Base-by-base conservation (phyloP, 2,113 vertebrate genomes). In the Grallaria varia region DNA sequence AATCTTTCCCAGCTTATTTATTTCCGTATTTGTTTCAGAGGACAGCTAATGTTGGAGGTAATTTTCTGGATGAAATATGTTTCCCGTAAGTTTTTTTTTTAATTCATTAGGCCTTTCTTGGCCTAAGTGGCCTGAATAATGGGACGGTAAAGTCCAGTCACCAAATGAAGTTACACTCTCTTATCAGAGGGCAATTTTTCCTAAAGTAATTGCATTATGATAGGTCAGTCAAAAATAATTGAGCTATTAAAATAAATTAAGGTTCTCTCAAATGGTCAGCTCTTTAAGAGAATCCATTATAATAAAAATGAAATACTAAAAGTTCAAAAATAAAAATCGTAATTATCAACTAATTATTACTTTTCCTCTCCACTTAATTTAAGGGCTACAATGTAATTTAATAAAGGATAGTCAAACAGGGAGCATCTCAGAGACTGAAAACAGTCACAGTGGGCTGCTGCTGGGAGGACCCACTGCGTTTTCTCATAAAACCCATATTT, bases 11-110 rank as follows among this genome's bases (percentile, higher is more conserved):
- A 83, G 72, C 10, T 84, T 72, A 84, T 37, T 88, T 45, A 89
- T 87, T 84, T 84, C 77, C 77, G 80, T 31, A 56, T 91, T 76
- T 91, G 27, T 64, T 94, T 93, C 87, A 77, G 76, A 83, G 19
- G 63, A 87, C 40, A 73, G 68, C 50, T 88, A 60, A 80, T 30
- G 42, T 24, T 79, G 53, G 64, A 89, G 31, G 64, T 21, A 60
- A 91, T 84, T 91, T 93, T 89, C 88, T 63, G 74, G 78, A 84
- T 74, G 31, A 95, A 93, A 84, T 67, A 77, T 39, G 81, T 90
- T 37, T 24, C 60, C n/a, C 6, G 7, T 23, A 5, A 7, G 49
- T 53, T 37, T 59, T 78, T 77, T 42, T 74, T 86, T 72, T 11
- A 83, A 78, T 62, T 84, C 50, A 91, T 84, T 84, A 91, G 24